Conservation (phyloP, 2,888 invertebrate genomes). For the Andrena praecox region DNA sequence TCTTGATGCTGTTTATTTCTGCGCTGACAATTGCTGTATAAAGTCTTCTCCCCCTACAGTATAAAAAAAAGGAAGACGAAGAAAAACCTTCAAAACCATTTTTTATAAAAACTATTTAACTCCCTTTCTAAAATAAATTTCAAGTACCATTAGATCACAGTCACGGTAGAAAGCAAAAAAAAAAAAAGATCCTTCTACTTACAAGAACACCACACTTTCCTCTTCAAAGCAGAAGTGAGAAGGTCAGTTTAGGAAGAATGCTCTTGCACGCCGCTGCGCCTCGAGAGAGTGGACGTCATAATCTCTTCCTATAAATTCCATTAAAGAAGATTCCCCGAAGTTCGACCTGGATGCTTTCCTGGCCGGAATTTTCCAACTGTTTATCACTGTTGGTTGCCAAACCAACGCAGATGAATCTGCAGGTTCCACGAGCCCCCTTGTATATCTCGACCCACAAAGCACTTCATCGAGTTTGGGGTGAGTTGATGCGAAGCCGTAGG, state of each 20-base stretch:
- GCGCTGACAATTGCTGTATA: no score
- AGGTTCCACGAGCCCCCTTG: neutral
- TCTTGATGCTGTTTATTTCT: no score
- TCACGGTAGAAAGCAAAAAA: no score
- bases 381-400: neutral
- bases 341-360: neutral
- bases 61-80: no score
- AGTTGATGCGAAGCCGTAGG: neutral
- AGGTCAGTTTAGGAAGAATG: neutral
- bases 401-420: neutral
- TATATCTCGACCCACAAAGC: neutral
- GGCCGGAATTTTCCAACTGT: neutral
- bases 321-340: neutral
- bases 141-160: no score
- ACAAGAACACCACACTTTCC: neutral
- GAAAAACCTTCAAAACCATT: no score
- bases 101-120: no score
- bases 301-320: conserved; percentile 3
- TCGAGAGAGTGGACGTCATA: neutral
- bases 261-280: neutral
- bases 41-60: no score
- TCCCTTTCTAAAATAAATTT: no score
- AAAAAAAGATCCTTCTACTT: neutral
- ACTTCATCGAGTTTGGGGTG: neutral
- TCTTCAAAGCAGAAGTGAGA: neutral